Base-by-base conservation (phyloP, 2,113 vertebrate species). In the Carassius gibelio region DNA sequence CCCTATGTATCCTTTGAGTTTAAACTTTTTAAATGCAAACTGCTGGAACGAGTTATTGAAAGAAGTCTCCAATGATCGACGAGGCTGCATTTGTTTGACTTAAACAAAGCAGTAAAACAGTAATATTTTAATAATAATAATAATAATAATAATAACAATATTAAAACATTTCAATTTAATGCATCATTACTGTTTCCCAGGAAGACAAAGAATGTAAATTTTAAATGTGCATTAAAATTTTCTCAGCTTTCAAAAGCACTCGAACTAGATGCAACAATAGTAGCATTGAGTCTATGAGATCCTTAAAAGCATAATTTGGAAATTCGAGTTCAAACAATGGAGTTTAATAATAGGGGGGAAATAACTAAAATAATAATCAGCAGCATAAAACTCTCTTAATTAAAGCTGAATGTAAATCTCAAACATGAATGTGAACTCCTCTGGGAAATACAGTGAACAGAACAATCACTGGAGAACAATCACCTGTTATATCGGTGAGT, bases 401-500 rank as follows among this genome's bases (percentile, higher is more conserved):
- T 0, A 15, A 55, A 55, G 48, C 23, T 48, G 14, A 19, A 34
- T 77, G 9, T 57, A 17, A 36, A 11, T 77, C 15, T 57, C 13
- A 57, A 50, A 59, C 23, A 45, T 14, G 23, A 45, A 38, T 17
- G 34, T 38, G 34, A 36, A 79, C 11, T 26, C 3, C 30, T 21
- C 34, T 23, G 36, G 8, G n/a, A 7, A 62, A 57, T 62, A 6
- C 36, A 79, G 5, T 45, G 77, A 79, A 23, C 34, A 62, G 36
- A 42, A 79, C 17, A 79, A 38, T 78, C 76, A 79, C 30, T n/a
- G n/a, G n/a, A 62, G 36, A 42, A 79, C 17, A 79, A 38, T 78
- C 76, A 79, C 30, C 7, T 80, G 38, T 64, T 14, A 48, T 64
- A 17, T 81, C n/a, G n/a, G 13, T 15, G 57, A 42, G 34, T 61